Percentiles rank a stretch among this genome's conserved stretches.
Evolutionary conservation across 1,140 invertebrate species (phyloP).

Genomic region (Cydia pomonella): DNA sequence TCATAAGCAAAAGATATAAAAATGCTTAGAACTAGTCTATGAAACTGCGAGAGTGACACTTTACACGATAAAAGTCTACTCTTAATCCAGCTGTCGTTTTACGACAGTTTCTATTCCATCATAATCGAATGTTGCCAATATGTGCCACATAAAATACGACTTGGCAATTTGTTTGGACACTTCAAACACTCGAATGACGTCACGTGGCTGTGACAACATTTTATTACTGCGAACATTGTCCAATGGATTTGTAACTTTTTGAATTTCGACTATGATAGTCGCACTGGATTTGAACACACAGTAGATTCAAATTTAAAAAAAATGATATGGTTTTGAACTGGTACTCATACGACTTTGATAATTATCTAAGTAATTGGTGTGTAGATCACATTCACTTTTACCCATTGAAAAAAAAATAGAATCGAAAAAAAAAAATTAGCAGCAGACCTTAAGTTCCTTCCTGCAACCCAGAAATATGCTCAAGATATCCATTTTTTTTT

Average conservation of each 20-base stretch:
- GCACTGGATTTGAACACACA: background rate
- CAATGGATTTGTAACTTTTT: background rate
- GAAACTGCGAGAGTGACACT: too few species aligned
- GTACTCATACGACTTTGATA: too few species aligned
- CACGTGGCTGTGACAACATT: background rate
- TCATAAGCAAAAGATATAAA: too few species aligned
- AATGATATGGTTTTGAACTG: too few species aligned
- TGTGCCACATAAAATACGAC: slow-evolving; percentile 2
- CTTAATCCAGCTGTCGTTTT: background rate
- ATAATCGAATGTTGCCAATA: background rate
- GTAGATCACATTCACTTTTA: too few species aligned
- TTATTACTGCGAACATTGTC: background rate
- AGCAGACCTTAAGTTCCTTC: too few species aligned
- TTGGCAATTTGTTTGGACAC: slow-evolving; percentile 9
- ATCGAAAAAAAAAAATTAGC: too few species aligned
- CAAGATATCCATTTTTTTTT: too few species aligned
- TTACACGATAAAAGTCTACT: background rate
- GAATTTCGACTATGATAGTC: background rate
- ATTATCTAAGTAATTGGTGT: too few species aligned
- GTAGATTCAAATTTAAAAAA: background rate
- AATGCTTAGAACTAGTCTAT: too few species aligned
- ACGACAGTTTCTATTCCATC: background rate
- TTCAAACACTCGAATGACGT: background rate
- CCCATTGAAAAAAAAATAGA: too few species aligned
- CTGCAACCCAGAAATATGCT: too few species aligned